Base-by-base conservation (phyloP, 2,888 invertebrate genomes). In the Pycnomerus fuliginosus region DNA sequence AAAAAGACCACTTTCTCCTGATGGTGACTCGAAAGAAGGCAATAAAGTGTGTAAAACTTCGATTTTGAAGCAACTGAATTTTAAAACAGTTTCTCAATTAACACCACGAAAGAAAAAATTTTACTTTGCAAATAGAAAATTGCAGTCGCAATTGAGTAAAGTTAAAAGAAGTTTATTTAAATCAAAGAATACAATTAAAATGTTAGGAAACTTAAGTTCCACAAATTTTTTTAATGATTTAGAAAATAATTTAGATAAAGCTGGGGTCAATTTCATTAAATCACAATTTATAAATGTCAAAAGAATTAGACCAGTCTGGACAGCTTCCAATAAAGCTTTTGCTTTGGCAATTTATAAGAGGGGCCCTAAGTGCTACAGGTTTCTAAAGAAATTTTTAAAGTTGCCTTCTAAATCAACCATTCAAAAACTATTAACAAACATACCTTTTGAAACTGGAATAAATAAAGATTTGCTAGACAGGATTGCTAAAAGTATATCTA, bases 331-430 rank as follows among this genome's bases (percentile, higher is more conserved):
- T 12, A 47, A 37, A 32, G 33, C 38, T 31, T 38, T 47, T 38
- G 29, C 33, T 17, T 22, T 44, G 16, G 32, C 43, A 5, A 12
- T 39, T 10, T 44, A 17, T 32, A 47, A 44, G 27, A 31, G 30
- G 16, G 33, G 44, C 23, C 43, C 43, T 8, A 44, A 20, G 28
- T 37, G 37, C 28, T 44, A 43, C 17, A 29, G 15, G 13, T 47
- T 47, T 32, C 22, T 44, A 13, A 25, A 23, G 29, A 7, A 31
- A 13, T 36, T 35, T 31, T 5, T 37, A 3, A 29, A 14, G 25
- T 13, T 38, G 13, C 41, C 41, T 11, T 45, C 43, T n/a, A 44
- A 44, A 31, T 33, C 34, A n/a, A 47, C 38, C 2, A 17, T 47
- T 16, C 31, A 38, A 13, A 23, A 23, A 22, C 5, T 47, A 15